Conservation (phyloP, 2,888 invertebrate species). For the Cancer borealis region DNA sequence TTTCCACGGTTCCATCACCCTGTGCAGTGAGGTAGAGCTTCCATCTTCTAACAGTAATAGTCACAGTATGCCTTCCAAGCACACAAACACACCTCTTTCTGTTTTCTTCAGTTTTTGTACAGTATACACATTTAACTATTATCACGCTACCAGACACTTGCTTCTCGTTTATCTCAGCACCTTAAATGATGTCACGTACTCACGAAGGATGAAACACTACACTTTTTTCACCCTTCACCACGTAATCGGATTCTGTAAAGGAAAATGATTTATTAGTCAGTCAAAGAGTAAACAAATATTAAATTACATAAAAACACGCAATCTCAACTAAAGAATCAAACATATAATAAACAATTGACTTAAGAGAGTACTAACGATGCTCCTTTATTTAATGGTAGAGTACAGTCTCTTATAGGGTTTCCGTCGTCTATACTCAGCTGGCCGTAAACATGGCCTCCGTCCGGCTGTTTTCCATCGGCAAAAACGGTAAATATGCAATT, state of each 20-base stretch:
- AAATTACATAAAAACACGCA: not conserved
- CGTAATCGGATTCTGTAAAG: no score
- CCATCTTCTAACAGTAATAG: no score
- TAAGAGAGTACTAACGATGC: not conserved
- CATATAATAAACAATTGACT: not conserved
- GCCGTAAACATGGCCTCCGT: constrained; percentile 64
- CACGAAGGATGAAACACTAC: no score
- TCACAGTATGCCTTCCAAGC: not conserved
- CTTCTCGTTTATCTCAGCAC: no score
- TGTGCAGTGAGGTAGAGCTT: not conserved
- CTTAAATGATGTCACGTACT: no score
- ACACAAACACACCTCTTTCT: not conserved
- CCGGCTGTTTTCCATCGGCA: constrained; percentile 60
- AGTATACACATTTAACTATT: no score
- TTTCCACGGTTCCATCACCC: not conserved
- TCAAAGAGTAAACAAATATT: no score
- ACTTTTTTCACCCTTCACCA: no score
- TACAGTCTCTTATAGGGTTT: not conserved
- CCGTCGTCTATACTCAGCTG: not conserved
- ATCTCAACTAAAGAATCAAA: not conserved
- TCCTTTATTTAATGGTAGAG: not conserved
- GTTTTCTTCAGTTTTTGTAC: no score
- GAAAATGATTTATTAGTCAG: no score
- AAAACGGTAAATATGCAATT: constrained; percentile 45
- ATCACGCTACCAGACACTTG: no score